phyloP scores from a whole-genome alignment of 2,888 invertebrate genomes.

The Philonicus albiceps region DNA sequence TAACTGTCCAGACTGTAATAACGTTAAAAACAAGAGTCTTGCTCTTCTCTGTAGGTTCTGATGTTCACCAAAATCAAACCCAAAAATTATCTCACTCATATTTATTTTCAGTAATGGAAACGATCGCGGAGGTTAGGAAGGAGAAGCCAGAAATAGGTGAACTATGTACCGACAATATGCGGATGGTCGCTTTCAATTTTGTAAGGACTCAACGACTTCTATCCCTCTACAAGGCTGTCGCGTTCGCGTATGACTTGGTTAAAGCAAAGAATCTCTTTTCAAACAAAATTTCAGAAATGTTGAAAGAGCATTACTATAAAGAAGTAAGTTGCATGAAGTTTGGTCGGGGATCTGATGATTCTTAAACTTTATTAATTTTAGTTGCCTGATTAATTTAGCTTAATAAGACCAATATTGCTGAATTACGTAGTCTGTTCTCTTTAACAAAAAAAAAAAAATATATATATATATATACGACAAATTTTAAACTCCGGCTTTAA shows the following conservation, averaged over 20 bases:
- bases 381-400: too few relatives aligned
- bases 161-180: slow-evolving; percentile 66
- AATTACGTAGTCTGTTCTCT: too few relatives aligned
- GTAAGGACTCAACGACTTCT: slow-evolving; percentile 73
- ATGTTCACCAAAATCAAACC: neutral
- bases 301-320: slow-evolving; percentile 70
- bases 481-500: too few relatives aligned
- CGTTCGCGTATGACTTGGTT: slow-evolving; percentile 70
- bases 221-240: slow-evolving; percentile 70
- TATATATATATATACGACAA: too few relatives aligned
- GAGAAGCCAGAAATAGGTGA: slow-evolving; percentile 62
- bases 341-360: neutral
- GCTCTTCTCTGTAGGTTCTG: slow-evolving; percentile 53
- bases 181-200: slow-evolving; percentile 77
- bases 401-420: too few relatives aligned
- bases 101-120: slow-evolving; percentile 66
- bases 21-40: slow-evolving; percentile 60
- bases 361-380: too few relatives aligned
- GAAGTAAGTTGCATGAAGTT: slow-evolving; percentile 63
- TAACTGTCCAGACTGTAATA: slow-evolving; percentile 60
- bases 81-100: neutral
- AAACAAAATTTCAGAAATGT: slow-evolving; percentile 68
- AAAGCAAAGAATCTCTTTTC: slow-evolving; percentile 71
- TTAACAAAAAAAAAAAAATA: too few relatives aligned
- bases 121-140: slow-evolving; percentile 67